Evolutionary conservation across 2,888 invertebrate species (phyloP).

Genomic region (Nemoura dubitans): DNA sequence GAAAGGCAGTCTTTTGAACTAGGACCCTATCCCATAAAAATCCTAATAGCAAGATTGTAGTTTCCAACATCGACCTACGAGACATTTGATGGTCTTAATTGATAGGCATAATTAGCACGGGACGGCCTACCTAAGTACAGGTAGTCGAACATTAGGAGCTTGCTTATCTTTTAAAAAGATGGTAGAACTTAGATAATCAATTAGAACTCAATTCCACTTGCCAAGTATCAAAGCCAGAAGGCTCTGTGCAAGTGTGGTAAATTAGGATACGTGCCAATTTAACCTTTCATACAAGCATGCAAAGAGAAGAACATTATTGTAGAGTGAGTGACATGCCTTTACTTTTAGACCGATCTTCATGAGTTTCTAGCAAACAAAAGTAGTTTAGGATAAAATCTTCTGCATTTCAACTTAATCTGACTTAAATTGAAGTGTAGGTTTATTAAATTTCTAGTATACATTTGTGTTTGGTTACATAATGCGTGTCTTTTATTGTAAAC

Average conservation of each 20-base stretch:
- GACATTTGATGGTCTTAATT: not conserved
- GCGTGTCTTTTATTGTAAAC: not conserved
- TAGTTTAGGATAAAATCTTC: not conserved
- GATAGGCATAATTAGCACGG: not conserved
- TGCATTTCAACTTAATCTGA: not conserved
- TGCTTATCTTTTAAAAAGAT: not conserved
- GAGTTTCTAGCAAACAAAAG: not conserved
- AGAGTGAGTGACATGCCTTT: not conserved
- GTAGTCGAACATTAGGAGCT: not conserved
- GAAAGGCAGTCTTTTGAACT: not conserved
- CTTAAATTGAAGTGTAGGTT: not conserved
- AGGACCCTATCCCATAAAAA: not conserved
- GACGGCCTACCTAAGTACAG: not conserved
- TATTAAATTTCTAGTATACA: not conserved
- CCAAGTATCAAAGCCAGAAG: too few relatives aligned
- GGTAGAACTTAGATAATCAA: not conserved
- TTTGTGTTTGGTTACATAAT: not conserved
- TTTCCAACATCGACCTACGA: constrained; percentile 7
- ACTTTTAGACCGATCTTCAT: not conserved
- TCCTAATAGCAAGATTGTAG: not conserved
- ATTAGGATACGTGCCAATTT: not conserved
- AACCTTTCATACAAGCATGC: not conserved
- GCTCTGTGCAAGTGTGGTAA: not conserved
- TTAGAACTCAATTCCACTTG: not conserved
- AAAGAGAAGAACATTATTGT: not conserved